Evolutionary conservation across 2,113 vertebrate species (phyloP).

Genomic region (Cyprinus carpio): DNA sequence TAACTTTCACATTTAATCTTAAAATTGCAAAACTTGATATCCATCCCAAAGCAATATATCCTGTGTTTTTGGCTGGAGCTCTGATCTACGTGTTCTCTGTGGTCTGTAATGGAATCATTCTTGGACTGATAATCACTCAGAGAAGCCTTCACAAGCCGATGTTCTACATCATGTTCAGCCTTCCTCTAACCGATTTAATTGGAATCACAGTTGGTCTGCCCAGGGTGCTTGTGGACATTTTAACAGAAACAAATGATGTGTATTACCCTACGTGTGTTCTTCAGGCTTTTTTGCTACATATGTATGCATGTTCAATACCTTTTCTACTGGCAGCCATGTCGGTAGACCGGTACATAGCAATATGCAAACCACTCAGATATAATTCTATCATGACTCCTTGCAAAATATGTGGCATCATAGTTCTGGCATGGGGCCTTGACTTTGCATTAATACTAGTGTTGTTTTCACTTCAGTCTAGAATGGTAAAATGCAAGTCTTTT

Average conservation of each 20-base stretch:
- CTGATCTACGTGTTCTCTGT: conserved; percentile 52
- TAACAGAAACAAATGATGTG: conserved; percentile 45
- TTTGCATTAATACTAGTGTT: conserved; percentile 39
- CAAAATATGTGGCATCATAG: conserved; percentile 56
- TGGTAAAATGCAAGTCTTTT: conserved; percentile 45
- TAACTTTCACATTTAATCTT: conserved; percentile 59
- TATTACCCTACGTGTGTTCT: conserved; percentile 50
- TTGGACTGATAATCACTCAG: conserved; percentile 44
- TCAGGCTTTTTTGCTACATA: conserved; percentile 48
- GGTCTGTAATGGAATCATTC: conserved; percentile 42
- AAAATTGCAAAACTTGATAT: conserved; percentile 64
- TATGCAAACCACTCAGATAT: conserved; percentile 55
- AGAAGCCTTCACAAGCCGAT: conserved; percentile 57
- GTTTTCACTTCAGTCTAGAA: conserved; percentile 48
- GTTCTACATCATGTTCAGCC: conserved; percentile 51
- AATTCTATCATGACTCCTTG: conserved; percentile 46
- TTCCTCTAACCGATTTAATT: conserved; percentile 41
- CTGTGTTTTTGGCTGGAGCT: conserved; percentile 44
- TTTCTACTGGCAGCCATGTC: conserved; percentile 52
- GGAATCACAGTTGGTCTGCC: conserved; percentile 49
- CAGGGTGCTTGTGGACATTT: conserved; percentile 42
- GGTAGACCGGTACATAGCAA: conserved; percentile 53
- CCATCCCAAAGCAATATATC: conserved; percentile 66
- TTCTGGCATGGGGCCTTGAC: conserved; percentile 26
- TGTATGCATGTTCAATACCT: conserved; percentile 35